Base-by-base conservation (phyloP, 1,140 invertebrate species). In the Branchinecta lindahli region DNA sequence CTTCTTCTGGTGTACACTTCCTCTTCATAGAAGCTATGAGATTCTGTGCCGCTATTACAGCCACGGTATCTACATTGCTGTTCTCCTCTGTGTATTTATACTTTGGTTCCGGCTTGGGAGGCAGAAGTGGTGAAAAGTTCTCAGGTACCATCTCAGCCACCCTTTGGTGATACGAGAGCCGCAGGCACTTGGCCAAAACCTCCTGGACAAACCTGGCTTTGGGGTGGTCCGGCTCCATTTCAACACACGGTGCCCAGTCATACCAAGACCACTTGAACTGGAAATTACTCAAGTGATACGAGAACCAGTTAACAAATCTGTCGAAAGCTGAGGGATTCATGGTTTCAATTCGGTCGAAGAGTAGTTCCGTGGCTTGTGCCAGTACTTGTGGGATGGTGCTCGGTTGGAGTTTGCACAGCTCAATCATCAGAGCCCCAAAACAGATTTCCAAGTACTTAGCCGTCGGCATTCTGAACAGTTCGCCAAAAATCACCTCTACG, bases 221-320 rank as follows among this genome's bases (percentile, higher is more conserved):
- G 0, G 96, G 94, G 80, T 94, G 89, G 74, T 96, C 91, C 12
- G 83, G 76, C 78, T 97, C 93, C n/a, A 92, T 80, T 74, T 87
- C 84, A 44, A 92, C 80, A 75, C 89, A 91, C 66, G 84, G 85
- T 75, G 89, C 88, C 92, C 93, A 96, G 75, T 95, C 92, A 74
- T 94, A 91, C 97, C 97, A 99, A 3, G 90, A 94, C 96, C 96
- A 99, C 68, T 93, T 86, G 76, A 96, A 98, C 80, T 98, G 94
- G 77, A 99, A 99, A 81, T 99, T 99, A 77, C 95, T 98, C 78
- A 99, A 83, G 82, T 99, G 96, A 77, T 98, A 99, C 0, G 92
- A 86, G 82, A 99, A 99, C 96, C 96, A 99, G 77, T 87, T 89
- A 4, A 92, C 90, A 80, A 99, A 96, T 74, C 95, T 88, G 78